Percentiles rank a stretch among this genome's conserved stretches.
phyloP scores from a whole-genome alignment of 2,113 vertebrate genomes.

The Dissostichus mawsoni region DNA sequence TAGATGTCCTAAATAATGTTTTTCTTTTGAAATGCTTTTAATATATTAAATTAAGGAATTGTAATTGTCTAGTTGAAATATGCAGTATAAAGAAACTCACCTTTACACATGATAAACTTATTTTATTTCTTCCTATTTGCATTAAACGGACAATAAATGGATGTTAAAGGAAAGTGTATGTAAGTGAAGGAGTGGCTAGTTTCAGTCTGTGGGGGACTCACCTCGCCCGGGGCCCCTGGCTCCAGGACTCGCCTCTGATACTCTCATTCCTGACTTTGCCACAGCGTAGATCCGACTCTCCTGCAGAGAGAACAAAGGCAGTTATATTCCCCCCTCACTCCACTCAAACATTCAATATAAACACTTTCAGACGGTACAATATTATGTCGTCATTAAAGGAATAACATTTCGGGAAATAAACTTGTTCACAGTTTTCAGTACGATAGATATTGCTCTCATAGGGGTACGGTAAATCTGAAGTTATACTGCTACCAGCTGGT shows the following conservation, averaged over 20 bases:
- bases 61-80: too few relatives aligned
- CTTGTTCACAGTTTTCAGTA: too few relatives aligned
- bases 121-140: neutral
- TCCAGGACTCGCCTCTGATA: constrained; percentile 85
- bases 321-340: neutral
- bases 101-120: neutral
- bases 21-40: too few relatives aligned
- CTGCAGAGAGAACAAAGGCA: constrained; percentile 72
- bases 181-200: neutral
- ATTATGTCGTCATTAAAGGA: neutral
- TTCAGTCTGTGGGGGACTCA: constrained; percentile 67
- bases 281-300: constrained; percentile 93
- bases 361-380: neutral
- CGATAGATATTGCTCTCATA: too few relatives aligned
- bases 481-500: neutral
- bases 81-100: neutral
- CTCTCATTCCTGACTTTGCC: constrained; percentile 90
- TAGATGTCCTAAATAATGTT: too few relatives aligned
- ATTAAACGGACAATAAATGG: neutral
- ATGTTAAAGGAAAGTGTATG: neutral
- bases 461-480: neutral
- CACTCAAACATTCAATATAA: neutral
- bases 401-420: neutral
- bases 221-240: constrained; percentile 81
- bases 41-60: too few relatives aligned